Conservation (phyloP, 2,113 vertebrate species). For the Phoxinus phoxinus region DNA sequence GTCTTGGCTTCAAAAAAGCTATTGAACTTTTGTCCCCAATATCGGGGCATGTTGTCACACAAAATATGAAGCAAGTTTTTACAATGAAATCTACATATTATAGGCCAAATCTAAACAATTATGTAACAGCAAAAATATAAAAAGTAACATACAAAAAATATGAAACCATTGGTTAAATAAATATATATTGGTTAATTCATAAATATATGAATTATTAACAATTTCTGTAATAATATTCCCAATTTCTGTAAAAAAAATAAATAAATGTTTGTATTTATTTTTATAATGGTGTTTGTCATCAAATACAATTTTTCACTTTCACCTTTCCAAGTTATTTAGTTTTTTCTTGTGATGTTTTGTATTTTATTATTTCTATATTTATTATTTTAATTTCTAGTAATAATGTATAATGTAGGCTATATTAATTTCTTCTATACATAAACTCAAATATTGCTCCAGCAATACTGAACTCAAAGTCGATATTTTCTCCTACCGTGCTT, state of each 20-base stretch:
- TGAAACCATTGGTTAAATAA: background rate
- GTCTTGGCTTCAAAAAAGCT: background rate
- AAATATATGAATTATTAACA: background rate
- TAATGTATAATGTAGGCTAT: background rate
- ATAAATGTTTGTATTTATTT: background rate
- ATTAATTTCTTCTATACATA: background rate
- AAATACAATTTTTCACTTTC: no score
- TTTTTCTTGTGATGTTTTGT: background rate
- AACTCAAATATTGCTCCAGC: background rate
- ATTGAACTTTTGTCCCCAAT: background rate
- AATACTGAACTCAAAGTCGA: background rate
- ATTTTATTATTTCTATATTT: background rate
- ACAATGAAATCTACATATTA: background rate
- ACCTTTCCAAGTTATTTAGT: background rate
- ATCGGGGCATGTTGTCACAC: background rate
- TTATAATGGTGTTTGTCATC: background rate
- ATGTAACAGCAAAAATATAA: background rate
- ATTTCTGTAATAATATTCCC: background rate
- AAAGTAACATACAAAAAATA: background rate
- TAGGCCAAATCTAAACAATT: background rate
- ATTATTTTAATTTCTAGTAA: background rate
- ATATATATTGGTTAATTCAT: no score
- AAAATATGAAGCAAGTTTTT: no score
- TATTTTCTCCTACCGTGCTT: conserved; percentile 80
- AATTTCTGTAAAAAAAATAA: background rate